Base-by-base conservation (phyloP, 2,888 invertebrate species). In the Drosophila anomalata region DNA sequence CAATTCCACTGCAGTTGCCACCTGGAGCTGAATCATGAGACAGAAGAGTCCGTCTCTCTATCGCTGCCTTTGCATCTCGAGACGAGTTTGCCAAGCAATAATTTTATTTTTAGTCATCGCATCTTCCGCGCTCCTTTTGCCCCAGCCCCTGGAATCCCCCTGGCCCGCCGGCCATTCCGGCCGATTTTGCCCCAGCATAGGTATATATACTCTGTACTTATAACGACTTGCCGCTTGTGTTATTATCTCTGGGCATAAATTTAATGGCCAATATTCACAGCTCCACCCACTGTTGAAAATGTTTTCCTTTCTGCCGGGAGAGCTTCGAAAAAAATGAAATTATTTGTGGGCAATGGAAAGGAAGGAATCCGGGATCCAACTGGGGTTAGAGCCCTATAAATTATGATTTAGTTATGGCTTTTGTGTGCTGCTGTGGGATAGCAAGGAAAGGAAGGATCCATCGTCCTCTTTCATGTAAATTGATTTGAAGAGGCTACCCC, bases 261-360 rank as follows among this genome's bases (percentile, higher is more conserved):
- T 89, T 84, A 78, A 81, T 79, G 77, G 81, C 75, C 88, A 77
- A 89, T 89, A 89, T 89, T 88, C 88, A 89, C 88, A 88, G 78
- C 89, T 89, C 89, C 88, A 89, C 88, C 88, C 88, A 89, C 88
- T 88, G 89, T 88, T 89, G 88, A 88, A 79, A 86, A 76, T 88
- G 74, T 71, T 71, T 47, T 68, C 47, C 42, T 70, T 57, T 68
- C 44, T 29, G 63, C 46, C 26, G 6, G 36, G 29, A 20, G 62
- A 33, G 44, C 14, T 11, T 8, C 20, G n/a, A 2, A 65, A 54
- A 53, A 66, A 65, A 66, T 65, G 53, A 80, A 77, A 84, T 84
- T 82, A 79, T 85, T 85, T 83, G 81, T 73, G 78, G 80, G 60
- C 84, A 76, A 48, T 47, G 62, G 62, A 8, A 22, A 36, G 46